A percentile compares a stretch with the other conserved stretches of the same genome.
Conservation (phyloP, 2,113 vertebrate genomes). For the Tretioscincus oriximinensis region DNA sequence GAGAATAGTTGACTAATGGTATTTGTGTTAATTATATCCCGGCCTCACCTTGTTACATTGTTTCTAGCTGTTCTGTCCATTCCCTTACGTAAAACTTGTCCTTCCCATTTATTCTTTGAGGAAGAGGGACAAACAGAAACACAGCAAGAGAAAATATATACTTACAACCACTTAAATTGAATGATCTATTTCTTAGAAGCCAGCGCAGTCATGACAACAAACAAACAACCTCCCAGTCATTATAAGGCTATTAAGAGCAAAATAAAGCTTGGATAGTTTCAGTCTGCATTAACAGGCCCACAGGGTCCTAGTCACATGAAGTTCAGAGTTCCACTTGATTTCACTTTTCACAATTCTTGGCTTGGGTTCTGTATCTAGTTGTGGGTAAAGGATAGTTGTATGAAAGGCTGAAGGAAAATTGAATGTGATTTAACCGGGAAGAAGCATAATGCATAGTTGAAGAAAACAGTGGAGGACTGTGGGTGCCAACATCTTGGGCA, state of each 20-base stretch:
- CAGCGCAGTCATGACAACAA: neutral
- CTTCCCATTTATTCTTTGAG: conserved; percentile 43
- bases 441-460: neutral
- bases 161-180: no score
- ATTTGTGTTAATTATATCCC: conserved; percentile 34
- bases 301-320: neutral
- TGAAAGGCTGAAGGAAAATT: neutral
- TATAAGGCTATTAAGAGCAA: neutral
- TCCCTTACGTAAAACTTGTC: conserved; percentile 50
- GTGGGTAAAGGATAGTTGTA: neutral
- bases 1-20: conserved; percentile 54
- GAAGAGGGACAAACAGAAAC: neutral
- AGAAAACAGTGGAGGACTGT: neutral
- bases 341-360: neutral
- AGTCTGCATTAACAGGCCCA: neutral
- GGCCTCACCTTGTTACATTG: conserved; percentile 51
- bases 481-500: no score
- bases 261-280: neutral
- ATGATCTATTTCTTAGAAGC: neutral
- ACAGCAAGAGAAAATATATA: no score
- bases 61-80: conserved; percentile 34
- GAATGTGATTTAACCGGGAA: neutral
- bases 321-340: neutral
- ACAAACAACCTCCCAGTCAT: neutral
- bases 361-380: neutral